Evolutionary conservation across 2,888 invertebrate genomes (phyloP), one percentile per base, ranked within the genome.

Genomic region (Dorcus parallelipipedus): DNA sequence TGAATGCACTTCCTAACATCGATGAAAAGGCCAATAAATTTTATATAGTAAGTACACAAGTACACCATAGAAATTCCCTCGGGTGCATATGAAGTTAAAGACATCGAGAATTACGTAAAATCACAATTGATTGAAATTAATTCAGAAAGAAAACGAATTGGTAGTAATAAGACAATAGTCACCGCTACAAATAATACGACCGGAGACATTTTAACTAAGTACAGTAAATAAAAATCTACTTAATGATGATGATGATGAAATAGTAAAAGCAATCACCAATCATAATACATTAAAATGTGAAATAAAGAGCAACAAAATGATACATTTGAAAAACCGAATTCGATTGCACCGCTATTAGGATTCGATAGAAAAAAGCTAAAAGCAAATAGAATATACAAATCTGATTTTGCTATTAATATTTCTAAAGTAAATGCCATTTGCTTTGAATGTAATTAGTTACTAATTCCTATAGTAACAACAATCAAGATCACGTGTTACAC

Each of bases 401-500:
- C 38, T 9, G 49, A 49, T 54, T 20, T 9, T 33, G 38, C 51
- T 9, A 23, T 55, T 26, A 50, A 52, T 20, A 55, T 55, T 53
- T 23, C 9, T 8, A 52, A 50, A n/a, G 33, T 51, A 7, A 55
- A 55, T 41, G 20, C 50, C 3, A 55, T 55, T 17, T 38, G 10
- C n/a, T 17, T 40, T 10, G 51, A 39, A 41, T 55, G 50, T 41
- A 49, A 55, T 52, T 51, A 40, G 10, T 52, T 17, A 55, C 38
- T 17, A 53, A 53, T 40, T 14, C 14, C 14, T 55, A 51, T 17
- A n/a, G n/a, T n/a, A n/a, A 55, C 14, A 38, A 17, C n/a, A 8
- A 50, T 14, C 49, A n/a, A 38, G 48, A n/a, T 10, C 54, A 54
- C 61, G 68, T 73, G 17, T n/a, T n/a, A n/a, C n/a, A n/a, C n/a